Conservation (phyloP, 1,140 invertebrate species). For the Musca vetustissima region DNA sequence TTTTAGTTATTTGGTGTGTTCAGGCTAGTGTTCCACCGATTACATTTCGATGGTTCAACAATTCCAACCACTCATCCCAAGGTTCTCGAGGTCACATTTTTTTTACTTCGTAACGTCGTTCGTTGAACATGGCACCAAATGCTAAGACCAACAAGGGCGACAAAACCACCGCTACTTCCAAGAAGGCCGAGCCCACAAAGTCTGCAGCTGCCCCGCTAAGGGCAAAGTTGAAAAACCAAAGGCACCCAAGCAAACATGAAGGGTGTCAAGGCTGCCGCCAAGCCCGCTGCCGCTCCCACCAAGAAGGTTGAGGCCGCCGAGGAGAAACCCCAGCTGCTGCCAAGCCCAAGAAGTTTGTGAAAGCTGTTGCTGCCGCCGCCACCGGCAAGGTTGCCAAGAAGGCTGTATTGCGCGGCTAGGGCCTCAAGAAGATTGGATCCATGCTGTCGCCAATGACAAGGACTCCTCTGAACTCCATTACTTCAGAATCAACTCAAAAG, state of each 20-base stretch:
- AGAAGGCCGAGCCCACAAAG: slow-evolving; percentile 46
- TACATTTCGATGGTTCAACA: too few species aligned
- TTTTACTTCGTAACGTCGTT: slow-evolving; percentile 51
- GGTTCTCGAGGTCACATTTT: too few species aligned
- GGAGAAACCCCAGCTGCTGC: slow-evolving; percentile 50
- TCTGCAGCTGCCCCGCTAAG: slow-evolving; percentile 51
- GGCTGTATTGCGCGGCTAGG: slow-evolving; percentile 77
- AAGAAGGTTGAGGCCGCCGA: slow-evolving; percentile 41
- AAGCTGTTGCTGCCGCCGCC: slow-evolving; percentile 39
- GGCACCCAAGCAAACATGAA: slow-evolving; percentile 34
- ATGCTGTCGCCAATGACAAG: too few species aligned
- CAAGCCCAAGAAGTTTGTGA: slow-evolving; percentile 56
- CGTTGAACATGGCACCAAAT: slow-evolving; percentile 53
- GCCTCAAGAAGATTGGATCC: slow-evolving; percentile 90
- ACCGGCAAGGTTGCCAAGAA: slow-evolving; percentile 64
- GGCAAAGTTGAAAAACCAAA: slow-evolving; percentile 55
- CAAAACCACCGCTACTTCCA: slow-evolving; percentile 40
- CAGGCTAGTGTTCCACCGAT: too few species aligned
- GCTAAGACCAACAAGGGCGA: slow-evolving; percentile 52
- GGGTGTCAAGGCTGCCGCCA: slow-evolving; percentile 42
- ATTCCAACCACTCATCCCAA: too few species aligned
- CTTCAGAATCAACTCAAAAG: too few species aligned
- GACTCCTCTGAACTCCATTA: too few species aligned
- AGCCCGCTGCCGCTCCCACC: slow-evolving; percentile 41
- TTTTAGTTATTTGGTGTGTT: too few species aligned